A percentile compares a stretch with the other conserved stretches of the same genome.
Evolutionary conservation across 2,797 vertebrate species (phyloP).

Genomic region (Geotrypetes seraphini): DNA sequence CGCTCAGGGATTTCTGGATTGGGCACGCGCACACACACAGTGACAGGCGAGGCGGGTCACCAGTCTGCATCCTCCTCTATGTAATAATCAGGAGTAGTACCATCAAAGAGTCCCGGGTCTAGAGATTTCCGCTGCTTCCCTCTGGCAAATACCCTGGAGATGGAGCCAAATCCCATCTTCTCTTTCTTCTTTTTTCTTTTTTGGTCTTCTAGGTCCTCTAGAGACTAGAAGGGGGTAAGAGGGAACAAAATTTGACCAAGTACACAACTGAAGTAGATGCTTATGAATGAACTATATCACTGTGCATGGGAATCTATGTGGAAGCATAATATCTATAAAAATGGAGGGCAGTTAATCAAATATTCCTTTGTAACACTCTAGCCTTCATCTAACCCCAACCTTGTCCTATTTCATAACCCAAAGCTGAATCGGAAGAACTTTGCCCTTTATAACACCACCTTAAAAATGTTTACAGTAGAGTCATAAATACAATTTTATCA

Average conservation of each 20-base stretch:
- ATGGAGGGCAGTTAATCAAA: too few relatives aligned
- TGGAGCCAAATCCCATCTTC: constrained; percentile 92
- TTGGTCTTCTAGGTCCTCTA: constrained; percentile 97
- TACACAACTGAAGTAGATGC: too few relatives aligned
- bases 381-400: too few relatives aligned
- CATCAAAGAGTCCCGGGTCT: constrained; percentile 91
- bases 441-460: too few relatives aligned
- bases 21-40: constrained; percentile 9
- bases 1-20: constrained; percentile 32
- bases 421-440: too few relatives aligned
- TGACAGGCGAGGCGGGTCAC: constrained; percentile 52
- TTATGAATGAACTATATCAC: too few relatives aligned
- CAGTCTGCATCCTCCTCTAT: constrained; percentile 97
- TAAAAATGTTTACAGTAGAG: too few relatives aligned
- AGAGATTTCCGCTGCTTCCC: constrained; percentile 93
- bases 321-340: too few relatives aligned
- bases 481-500: too few relatives aligned
- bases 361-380: too few relatives aligned
- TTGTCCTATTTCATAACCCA: too few relatives aligned
- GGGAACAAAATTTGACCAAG: not conserved
- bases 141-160: constrained; percentile 89
- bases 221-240: constrained; percentile 59
- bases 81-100: constrained; percentile 93
- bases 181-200: constrained; percentile 98
- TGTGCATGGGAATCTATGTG: too few relatives aligned